Base-by-base conservation (phyloP, 1,140 invertebrate species). In the Lamellibrachia luymesi region DNA sequence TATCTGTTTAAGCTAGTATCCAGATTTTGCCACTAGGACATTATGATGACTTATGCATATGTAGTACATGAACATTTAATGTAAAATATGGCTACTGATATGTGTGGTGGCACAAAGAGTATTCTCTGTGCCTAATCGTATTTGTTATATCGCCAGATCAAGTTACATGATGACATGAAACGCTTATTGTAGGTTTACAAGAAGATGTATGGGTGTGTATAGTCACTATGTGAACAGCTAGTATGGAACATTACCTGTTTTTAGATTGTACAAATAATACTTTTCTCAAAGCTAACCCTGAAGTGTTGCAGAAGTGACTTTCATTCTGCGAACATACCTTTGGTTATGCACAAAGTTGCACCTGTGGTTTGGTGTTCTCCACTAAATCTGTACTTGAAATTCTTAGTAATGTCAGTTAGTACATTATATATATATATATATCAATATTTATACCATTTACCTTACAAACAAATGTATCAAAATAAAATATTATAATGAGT, bases 391-490 rank as follows among this genome's bases (percentile, higher is more conserved):
- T 38, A 38, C 38, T 38, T 38, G 38, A 38, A 8, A 17, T 8
- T 80, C 2, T 80, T 80, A 22, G 25, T 22, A 80, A 80, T 4
- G 64, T 80, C 64, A 2, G 64, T 22, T 13, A 56, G 13, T 56
- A 56, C 52, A 56, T 56, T 56, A 0, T 1, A 13, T 89, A 27
- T 80, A 89, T 92, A 38, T 92, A 92, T 80, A 38, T 80, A 80
- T 80, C 5, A 80, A 2, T 80, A 80, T 80, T 80, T 80, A 80
- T 80, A 56, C 22, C 25, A 93, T 89, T 27, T 93, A 50, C 27
- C 56, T n/a, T 80, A 38, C 25, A 90, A 25, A 25, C 38, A 93
- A 22, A 50, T 93, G 50, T 50, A 38, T 93, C 10, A 93, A 90
- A 90, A 80, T 80, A 80, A 80, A 80, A 80, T 80, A 80, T 17